Percentiles rank a stretch among this genome's conserved stretches.
These are phyloP conservation scores for Thripadectes ignobilis DNA, from an alignment of 2,797 vertebrate genomes.

Conservation along the genomic window DNA sequence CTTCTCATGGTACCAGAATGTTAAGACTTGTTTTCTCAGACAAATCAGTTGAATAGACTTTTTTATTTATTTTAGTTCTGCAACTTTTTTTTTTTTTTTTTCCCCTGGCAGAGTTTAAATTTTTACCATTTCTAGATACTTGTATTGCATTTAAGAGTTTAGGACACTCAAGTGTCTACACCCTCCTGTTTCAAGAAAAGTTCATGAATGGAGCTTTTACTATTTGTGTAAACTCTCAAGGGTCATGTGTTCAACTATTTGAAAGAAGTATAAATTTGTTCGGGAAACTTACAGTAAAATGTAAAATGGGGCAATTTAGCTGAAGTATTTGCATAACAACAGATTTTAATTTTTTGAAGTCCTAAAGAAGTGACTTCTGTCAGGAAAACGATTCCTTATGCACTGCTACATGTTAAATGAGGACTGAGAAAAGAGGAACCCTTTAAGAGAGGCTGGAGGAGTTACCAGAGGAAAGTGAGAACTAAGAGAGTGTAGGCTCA, in stretches of 20 bases:
- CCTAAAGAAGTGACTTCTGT: background rate
- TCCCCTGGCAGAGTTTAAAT: rapidly evolving
- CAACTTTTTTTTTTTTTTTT: background rate
- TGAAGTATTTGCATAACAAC: background rate
- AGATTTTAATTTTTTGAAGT: background rate
- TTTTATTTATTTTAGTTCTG: background rate
- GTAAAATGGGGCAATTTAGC: background rate
- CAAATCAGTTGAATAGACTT: background rate
- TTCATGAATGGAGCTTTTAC: background rate
- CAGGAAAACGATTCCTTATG: background rate
- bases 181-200: background rate
- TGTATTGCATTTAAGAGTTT: background rate
- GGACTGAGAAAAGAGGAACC: background rate
- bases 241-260: background rate
- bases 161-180: background rate
- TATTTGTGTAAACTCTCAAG: background rate
- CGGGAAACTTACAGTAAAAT: background rate
- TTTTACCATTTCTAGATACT: background rate
- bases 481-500: background rate
- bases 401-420: background rate
- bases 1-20: background rate
- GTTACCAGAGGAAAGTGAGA: background rate
- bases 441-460: background rate
- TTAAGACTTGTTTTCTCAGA: background rate
- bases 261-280: background rate